phyloP scores from a whole-genome alignment of 2,888 invertebrate genomes.

The Catocala sponsa region DNA sequence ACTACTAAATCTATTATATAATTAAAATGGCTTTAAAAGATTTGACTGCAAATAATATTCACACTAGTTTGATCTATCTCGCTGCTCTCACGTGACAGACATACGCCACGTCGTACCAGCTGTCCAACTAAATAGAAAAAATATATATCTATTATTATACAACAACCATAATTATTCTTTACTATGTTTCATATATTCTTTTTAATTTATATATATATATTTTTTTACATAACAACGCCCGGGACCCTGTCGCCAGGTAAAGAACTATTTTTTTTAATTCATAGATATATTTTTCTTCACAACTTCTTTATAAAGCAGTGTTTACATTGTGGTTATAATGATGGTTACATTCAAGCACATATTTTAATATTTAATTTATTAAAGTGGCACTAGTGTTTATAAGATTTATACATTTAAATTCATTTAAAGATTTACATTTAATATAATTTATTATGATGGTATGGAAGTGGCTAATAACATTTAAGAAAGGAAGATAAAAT shows the following conservation, averaged over 20 bases:
- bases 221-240: constrained; percentile 53
- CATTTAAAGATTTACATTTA: constrained; percentile 42
- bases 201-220: constrained; percentile 44
- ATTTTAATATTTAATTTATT: constrained; percentile 36
- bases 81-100: constrained; percentile 24
- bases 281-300: constrained; percentile 53
- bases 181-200: constrained; percentile 45
- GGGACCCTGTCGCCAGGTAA: constrained; percentile 61
- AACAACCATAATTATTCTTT: constrained; percentile 65
- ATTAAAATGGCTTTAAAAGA: constrained; percentile 4
- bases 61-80: constrained; percentile 41
- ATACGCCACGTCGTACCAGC: constrained; percentile 29
- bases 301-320: constrained; percentile 60
- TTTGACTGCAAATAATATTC: constrained; percentile 26
- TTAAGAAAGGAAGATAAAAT: neutral
- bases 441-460: constrained; percentile 45
- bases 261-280: constrained; percentile 49
- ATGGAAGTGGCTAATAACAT: constrained; percentile 40
- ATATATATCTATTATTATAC: constrained; percentile 73
- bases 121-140: constrained; percentile 72
- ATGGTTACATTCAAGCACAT: constrained; percentile 45
- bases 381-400: constrained; percentile 50
- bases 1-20: too few species aligned
- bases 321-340: constrained; percentile 46
- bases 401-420: constrained; percentile 39